Evolutionary conservation across 2,113 vertebrate genomes (phyloP), one percentile per base, ranked within the genome.

Genomic region (Donacobius atricapilla): DNA sequence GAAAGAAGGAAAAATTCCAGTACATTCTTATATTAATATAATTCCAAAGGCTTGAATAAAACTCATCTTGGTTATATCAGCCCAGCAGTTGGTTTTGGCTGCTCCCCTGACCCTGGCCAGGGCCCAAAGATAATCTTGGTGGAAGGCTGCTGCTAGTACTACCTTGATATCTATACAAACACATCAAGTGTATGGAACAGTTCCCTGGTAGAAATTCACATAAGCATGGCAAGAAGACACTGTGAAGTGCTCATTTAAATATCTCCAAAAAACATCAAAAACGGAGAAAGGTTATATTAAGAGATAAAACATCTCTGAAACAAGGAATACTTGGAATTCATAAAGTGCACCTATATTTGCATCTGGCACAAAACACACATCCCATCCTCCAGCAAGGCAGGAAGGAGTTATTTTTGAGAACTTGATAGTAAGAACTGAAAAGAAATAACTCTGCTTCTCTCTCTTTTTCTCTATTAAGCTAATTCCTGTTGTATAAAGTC

Each of bases 401-500:
- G 44, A 86, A 35, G 50, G 44, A 82, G 37, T 42, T 63, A 39
- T 77, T 89, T 86, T 10, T 50, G 30, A 92, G 80, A 90, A 86
- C 35, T 19, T 47, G 56, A 73, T 54, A 80, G 51, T 27, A 69
- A 65, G 54, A 90, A 77, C 39, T 33, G 25, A 16, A 81, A 71
- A 90, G 93, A 93, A 96, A 9, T 60, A 83, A 63, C 37, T n/a
- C n/a, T 47, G 64, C 69, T 90, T 75, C 60, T 80, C 79, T 77
- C 56, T 70, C 60, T 60, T 70, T 79, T 89, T 84, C 78, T 72
- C 68, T 94, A 40, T 47, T 27, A 92, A 94, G 92, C 90, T 90
- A 96, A 96, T 84, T 95, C 90, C 76, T 75, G 60, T 47, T 87
- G 88, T 83, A 93, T 83, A 94, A 96, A 96, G 96, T 96, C 94